Percentiles rank a stretch among this genome's conserved stretches.
These are phyloP conservation scores for Pollenia labialis DNA, from an alignment of 2,888 invertebrate genomes.

Conservation along the genomic window DNA sequence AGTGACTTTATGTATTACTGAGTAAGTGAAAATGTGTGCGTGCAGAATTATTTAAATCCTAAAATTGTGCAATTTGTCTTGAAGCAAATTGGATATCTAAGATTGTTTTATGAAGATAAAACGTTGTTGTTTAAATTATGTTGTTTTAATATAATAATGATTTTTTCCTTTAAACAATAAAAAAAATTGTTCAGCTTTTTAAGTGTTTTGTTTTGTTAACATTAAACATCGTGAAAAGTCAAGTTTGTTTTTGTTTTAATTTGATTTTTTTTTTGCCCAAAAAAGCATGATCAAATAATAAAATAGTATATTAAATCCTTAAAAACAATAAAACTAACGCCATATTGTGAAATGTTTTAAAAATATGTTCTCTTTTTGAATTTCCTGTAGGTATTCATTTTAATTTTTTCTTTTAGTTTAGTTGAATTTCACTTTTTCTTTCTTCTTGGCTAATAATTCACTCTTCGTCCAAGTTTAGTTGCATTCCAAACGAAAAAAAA, in stretches of 20 bases:
- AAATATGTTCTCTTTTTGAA: slow-evolving; percentile 60
- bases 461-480: slow-evolving; percentile 57
- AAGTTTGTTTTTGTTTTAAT: too few species aligned
- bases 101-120: slow-evolving; percentile 68
- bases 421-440: not conserved
- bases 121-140: slow-evolving; percentile 54
- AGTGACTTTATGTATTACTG: not conserved
- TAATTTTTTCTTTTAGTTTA: not conserved
- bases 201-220: not conserved
- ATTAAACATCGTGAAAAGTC: too few species aligned
- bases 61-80: slow-evolving; percentile 74
- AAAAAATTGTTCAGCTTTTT: slow-evolving; percentile 5
- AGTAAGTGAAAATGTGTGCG: not conserved
- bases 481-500: slow-evolving; percentile 27
- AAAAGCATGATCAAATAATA: not conserved
- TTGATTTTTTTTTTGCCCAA: not conserved
- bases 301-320: not conserved
- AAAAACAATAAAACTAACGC: slow-evolving; percentile 34
- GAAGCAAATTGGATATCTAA: slow-evolving; percentile 73
- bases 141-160: slow-evolving; percentile 59
- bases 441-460: slow-evolving; percentile 58
- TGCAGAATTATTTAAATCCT: slow-evolving; percentile 72
- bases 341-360: not conserved
- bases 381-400: slow-evolving; percentile 34
- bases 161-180: not conserved